Evolutionary conservation across 2,113 vertebrate species (phyloP), one percentile per base, ranked within the genome.

Genomic region (Spermophilus dauricus): DNA sequence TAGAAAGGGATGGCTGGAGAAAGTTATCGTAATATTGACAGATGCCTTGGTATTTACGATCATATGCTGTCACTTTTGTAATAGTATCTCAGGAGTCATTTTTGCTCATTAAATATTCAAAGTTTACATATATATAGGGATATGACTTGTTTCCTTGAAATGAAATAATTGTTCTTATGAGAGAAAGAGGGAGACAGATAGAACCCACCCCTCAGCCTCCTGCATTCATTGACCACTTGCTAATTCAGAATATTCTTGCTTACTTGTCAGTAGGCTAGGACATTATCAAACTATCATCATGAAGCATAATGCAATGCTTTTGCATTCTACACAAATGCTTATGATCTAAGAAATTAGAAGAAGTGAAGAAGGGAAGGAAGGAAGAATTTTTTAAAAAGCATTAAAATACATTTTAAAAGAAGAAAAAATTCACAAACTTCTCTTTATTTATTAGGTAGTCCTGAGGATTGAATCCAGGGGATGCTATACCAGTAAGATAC

Each of bases 41-140:
- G 32, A 32, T 48, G 51, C 67, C 65, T 81, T 72, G 56, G 28
- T 32, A 67, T 48, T 61, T 81, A 17, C 26, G 37, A 80, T 32
- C 75, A 78, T 45, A 32, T 22, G 56, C 24, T n/a, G 63, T 37
- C 39, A 87, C 32, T 61, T 87, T 72, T 61, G 48, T 39, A 48
- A 48, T 3, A 39, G 16, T 56, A 48, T 63, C 24, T 72, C 65
- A 61, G 69, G 34, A 76, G 37, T 80, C 37, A 58, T 67, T 61
- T 93, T 85, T 80, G 72, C 63, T 94, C 51, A 80, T 72, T 58
- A 72, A 48, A 72, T 17, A 81, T 45, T 39, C 32, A 81, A 88
- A 94, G n/a, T 81, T 53, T 80, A 61, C 39, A 81, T 81, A 63
- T 61, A 86, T 12, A 65, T 28, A 72, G 72, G 39, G 37, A 12